Percentiles rank a stretch among this genome's conserved stretches.
Conservation (phyloP, 2,888 invertebrate genomes). For the Pelosia muscerda region DNA sequence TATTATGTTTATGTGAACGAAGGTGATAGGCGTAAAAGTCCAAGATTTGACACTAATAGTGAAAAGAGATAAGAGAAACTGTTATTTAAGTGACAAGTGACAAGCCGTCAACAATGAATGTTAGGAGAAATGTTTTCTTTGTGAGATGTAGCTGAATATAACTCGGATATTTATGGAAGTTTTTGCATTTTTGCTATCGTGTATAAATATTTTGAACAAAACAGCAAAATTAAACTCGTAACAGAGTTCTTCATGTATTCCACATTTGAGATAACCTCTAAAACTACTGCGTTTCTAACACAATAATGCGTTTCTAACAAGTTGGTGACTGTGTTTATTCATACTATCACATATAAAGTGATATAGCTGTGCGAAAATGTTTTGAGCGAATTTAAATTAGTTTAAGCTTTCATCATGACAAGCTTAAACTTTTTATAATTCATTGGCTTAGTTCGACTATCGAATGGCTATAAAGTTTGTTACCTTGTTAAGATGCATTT, state of each 20-base stretch:
- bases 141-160: background rate
- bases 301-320: conserved; percentile 5
- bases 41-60: conserved; percentile 2
- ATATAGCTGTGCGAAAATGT: background rate
- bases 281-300: background rate
- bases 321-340: background rate
- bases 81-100: background rate
- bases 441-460: background rate
- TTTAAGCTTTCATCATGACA: background rate
- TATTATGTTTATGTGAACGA: background rate
- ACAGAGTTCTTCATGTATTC: background rate
- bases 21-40: background rate
- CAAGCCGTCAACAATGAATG: background rate
- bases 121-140: background rate
- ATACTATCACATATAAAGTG: background rate
- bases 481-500: too few relatives aligned
- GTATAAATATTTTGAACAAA: too few relatives aligned
- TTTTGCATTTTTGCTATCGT: background rate
- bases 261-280: background rate
- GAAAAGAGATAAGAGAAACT: background rate
- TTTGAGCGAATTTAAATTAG: background rate
- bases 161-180: background rate
- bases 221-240: too few relatives aligned
- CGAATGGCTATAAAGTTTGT: background rate
- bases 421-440: background rate